A percentile compares a stretch with the other conserved stretches of the same genome.
phyloP scores from a whole-genome alignment of 2,888 invertebrate species.

The Xylota sylvarum region DNA sequence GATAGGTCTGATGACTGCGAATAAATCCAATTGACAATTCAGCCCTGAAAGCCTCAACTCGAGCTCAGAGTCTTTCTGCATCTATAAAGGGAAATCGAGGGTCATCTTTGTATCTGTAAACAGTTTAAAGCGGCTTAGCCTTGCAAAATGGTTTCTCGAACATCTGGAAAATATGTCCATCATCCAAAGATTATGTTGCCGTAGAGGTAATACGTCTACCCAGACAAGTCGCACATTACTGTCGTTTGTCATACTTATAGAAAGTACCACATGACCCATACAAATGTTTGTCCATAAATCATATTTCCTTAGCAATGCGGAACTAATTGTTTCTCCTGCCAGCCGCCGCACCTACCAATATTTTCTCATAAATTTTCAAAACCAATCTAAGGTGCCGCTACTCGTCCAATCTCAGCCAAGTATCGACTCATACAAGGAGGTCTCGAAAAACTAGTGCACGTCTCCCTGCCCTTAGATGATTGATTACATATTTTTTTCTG shows the following conservation, averaged over 20 bases:
- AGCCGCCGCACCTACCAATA: constrained; percentile 52
- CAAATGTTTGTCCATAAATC: constrained; percentile 6
- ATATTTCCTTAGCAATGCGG: constrained; percentile 55
- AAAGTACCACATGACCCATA: not conserved
- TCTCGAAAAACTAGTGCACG: constrained; percentile 59
- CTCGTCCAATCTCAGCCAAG: not conserved
- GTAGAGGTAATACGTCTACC: too few species aligned
- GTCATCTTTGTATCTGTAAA: too few species aligned
- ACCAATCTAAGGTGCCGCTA: constrained; percentile 52
- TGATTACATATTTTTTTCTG: constrained; percentile 61
- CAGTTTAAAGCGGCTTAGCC: too few species aligned
- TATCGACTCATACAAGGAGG: constrained; percentile 41
- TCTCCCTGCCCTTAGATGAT: constrained; percentile 56
- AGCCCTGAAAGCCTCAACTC: too few species aligned
- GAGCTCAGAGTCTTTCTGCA: too few species aligned
- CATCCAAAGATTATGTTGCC: too few species aligned
- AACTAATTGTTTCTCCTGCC: constrained; percentile 59
- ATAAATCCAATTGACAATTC: too few species aligned
- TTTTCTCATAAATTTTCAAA: constrained; percentile 40
- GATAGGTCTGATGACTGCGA: too few species aligned
- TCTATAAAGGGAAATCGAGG: too few species aligned
- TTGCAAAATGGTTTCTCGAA: too few species aligned
- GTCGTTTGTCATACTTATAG: not conserved
- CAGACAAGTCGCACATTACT: not conserved
- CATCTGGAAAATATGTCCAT: too few species aligned